Base-by-base conservation (phyloP, 92 coral and sea anemone genomes). In the Nematostella vectensis region DNA sequence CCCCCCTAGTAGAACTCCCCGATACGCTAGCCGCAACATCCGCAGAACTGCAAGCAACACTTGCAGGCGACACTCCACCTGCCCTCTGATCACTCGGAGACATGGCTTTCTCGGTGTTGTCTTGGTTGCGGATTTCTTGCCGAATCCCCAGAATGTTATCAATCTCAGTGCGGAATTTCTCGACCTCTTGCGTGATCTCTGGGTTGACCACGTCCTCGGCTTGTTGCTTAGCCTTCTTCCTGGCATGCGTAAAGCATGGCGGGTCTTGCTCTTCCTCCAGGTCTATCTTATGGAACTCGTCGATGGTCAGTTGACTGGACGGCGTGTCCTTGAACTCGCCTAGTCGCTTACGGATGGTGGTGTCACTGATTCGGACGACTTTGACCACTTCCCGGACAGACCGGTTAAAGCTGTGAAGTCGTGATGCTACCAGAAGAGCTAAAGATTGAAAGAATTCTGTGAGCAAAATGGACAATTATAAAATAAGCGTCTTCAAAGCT, bases 241-340 rank as follows among this genome's bases (percentile, higher is more conserved):
- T 65, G 1, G 83, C 98, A 33, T 74, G 81, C 23, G 98, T 91
- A 53, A 91, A 91, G 25, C 87, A 73, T 0, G 98, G 98, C 9
- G 98, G 98, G 47, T 91, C 98, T 40, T 91, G 98, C 23, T 91
- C 98, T 29, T 91, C 98, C 54, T 91, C 98, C 47, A 91, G 65
- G 60, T 91, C 98, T 26, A 91, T 86, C 26, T 67, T 91, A 44
- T 91, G 94, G 67, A 91, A 91, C 47, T 91, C 96, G 31, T 91
- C 98, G 39, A 91, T 74, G 24, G 98, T 91, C 3, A 91, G 85
- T 50, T 74, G 98, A 37, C 98, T 88, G 11, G 98, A 91, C 0
- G 98, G 98, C 27, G 98, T 91, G 57, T 86, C 89, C 43, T 70
- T 83, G 45, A 91, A 91, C 49, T 91, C 98, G 3, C 87, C 83